Conservation (phyloP, 2,113 vertebrate genomes). For the Lophius piscatorius region DNA sequence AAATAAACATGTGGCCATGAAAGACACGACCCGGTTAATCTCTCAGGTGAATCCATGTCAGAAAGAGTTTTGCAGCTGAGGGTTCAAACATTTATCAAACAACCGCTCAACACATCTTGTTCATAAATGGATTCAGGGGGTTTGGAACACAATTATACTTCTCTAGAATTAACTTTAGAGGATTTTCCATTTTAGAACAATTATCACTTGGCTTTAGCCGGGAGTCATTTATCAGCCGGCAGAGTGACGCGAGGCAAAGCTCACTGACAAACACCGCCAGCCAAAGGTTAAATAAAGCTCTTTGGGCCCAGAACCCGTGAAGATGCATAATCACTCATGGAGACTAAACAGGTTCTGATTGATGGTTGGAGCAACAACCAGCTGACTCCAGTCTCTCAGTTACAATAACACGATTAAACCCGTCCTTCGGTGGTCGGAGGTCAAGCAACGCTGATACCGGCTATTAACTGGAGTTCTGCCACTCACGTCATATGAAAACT, state of each 20-base stretch:
- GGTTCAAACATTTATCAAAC: slow-evolving; percentile 5
- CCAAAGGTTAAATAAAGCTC: slow-evolving; percentile 55
- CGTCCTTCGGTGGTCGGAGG: slow-evolving; percentile 7
- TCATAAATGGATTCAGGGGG: slow-evolving; percentile 10
- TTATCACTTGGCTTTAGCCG: slow-evolving; percentile 9
- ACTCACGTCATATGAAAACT: slow-evolving; percentile 39
- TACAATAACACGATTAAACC: slow-evolving; percentile 40
- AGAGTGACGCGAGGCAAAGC: slow-evolving; percentile 26
- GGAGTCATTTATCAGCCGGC: slow-evolving; percentile 33
- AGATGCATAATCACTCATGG: slow-evolving; percentile 29
- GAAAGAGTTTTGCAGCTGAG: slow-evolving; percentile 2
- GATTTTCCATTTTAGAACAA: slow-evolving; percentile 11
- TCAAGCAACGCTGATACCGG: slow-evolving; percentile 30
- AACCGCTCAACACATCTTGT: neutral
- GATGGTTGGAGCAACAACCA: slow-evolving; percentile 27
- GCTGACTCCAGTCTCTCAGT: slow-evolving; percentile 17
- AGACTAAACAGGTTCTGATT: slow-evolving; percentile 30
- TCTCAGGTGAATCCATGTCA: slow-evolving; percentile 12
- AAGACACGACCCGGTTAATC: no score
- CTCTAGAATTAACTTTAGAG: slow-evolving; percentile 7
- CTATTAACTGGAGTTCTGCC: neutral
- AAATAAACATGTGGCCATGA: slow-evolving; percentile 13
- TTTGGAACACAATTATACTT: neutral
- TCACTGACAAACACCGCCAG: slow-evolving; percentile 33
- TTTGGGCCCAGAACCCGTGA: slow-evolving; percentile 16